Evolutionary conservation across 2,113 vertebrate genomes (phyloP).

Genomic region (Lagopus leucura): DNA sequence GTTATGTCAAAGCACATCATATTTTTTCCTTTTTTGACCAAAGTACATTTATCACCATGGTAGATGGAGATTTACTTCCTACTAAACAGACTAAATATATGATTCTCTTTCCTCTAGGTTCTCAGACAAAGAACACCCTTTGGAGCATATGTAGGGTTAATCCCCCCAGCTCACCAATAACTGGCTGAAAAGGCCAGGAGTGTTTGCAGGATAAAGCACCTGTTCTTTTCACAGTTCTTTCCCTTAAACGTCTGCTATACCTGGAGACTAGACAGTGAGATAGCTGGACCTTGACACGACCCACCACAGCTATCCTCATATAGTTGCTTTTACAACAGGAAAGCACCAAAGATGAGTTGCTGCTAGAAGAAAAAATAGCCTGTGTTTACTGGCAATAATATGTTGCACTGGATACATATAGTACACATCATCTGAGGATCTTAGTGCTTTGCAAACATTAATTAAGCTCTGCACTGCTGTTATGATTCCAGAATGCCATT

Average conservation of each 20-base stretch:
- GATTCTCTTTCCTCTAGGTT: not conserved
- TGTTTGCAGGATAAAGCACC: not conserved
- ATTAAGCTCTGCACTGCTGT: conserved; percentile 61
- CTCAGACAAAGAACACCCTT: not conserved
- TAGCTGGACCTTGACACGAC: not conserved
- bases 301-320: not conserved
- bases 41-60: not conserved
- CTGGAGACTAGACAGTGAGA: not conserved
- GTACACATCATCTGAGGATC: conserved; percentile 38
- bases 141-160: not conserved
- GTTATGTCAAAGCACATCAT: not conserved
- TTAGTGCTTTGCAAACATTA: conserved; percentile 63
- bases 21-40: not conserved
- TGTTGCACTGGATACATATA: not conserved
- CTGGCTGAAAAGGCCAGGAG: not conserved
- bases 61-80: conserved; percentile 1
- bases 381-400: conserved; percentile 29
- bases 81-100: not conserved
- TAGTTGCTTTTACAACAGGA: not conserved
- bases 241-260: conserved; percentile 31
- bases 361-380: conserved; percentile 21
- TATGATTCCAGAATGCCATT: conserved; percentile 56
- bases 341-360: not conserved
- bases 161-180: not conserved
- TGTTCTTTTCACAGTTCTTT: not conserved